Conservation (phyloP, 2,113 vertebrate species). For the Channa argus region DNA sequence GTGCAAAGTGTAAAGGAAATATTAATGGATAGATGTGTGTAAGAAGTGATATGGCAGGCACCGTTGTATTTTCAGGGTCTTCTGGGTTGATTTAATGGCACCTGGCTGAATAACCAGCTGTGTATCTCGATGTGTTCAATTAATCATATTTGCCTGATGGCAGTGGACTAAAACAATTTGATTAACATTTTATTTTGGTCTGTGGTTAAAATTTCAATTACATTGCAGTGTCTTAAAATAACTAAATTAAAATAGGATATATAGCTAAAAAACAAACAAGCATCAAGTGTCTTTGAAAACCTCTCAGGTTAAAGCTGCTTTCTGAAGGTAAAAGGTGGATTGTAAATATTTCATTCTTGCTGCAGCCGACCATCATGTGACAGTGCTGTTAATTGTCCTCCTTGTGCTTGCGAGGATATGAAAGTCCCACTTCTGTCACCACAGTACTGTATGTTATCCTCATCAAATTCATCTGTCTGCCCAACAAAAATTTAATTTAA, state of each 20-base stretch:
- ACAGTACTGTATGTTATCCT: neutral
- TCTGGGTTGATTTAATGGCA: too few relatives aligned
- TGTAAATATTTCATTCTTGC: constrained; percentile 65
- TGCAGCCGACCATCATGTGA: constrained; percentile 40
- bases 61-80: too few relatives aligned
- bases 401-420: constrained; percentile 13
- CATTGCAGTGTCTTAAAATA: neutral
- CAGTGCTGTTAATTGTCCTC: constrained; percentile 19
- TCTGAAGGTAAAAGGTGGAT: constrained; percentile 8
- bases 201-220: neutral
- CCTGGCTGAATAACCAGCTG: neutral
- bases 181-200: neutral
- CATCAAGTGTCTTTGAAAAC: constrained; percentile 23
- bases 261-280: constrained; percentile 1
- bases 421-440: neutral
- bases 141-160: neutral
- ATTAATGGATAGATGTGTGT: too few relatives aligned
- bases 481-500: constrained; percentile 25
- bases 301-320: constrained; percentile 44
- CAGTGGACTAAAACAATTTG: too few relatives aligned
- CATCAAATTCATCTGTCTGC: neutral
- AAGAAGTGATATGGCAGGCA: too few relatives aligned
- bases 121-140: neutral
- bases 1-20: too few relatives aligned
- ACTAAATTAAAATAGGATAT: constrained; percentile 9